phyloP scores from a whole-genome alignment of 2,113 vertebrate genomes.

The Onychostoma macrolepis region DNA sequence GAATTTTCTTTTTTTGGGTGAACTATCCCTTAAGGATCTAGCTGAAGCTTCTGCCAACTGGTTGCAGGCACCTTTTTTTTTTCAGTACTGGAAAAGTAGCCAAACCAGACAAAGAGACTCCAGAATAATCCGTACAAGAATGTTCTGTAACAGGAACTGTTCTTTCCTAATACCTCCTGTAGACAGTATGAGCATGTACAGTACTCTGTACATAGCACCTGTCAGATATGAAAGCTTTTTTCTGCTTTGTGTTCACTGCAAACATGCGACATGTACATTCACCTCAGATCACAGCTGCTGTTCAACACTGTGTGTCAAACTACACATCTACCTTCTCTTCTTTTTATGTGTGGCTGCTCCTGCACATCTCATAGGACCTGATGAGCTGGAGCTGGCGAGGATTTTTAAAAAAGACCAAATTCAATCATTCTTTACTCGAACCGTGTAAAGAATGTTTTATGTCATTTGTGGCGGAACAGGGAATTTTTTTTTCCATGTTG shows the following conservation, averaged over 20 bases:
- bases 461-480: too few relatives aligned
- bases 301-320: slow-evolving; percentile 22
- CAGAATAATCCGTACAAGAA: slow-evolving; percentile 2
- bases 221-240: slow-evolving; percentile 16
- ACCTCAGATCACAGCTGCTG: neutral
- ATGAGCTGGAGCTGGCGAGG: neutral
- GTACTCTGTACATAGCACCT: neutral
- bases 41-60: neutral
- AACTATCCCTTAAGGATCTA: neutral
- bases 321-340: slow-evolving; percentile 3
- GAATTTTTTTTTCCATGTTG: too few relatives aligned
- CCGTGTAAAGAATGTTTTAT: too few relatives aligned
- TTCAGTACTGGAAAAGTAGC: neutral
- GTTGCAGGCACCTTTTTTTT: neutral
- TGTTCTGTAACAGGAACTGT: slow-evolving; percentile 14
- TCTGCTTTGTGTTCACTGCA: neutral
- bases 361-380: neutral
- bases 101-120: neutral
- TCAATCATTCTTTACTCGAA: too few relatives aligned
- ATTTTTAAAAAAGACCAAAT: neutral
- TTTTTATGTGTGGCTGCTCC: neutral
- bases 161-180: neutral
- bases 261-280: neutral
- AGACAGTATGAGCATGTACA: neutral
- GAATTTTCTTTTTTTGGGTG: neutral